Base-by-base conservation (phyloP, 2,888 invertebrate genomes). In the Barypeithes pellucidus region DNA sequence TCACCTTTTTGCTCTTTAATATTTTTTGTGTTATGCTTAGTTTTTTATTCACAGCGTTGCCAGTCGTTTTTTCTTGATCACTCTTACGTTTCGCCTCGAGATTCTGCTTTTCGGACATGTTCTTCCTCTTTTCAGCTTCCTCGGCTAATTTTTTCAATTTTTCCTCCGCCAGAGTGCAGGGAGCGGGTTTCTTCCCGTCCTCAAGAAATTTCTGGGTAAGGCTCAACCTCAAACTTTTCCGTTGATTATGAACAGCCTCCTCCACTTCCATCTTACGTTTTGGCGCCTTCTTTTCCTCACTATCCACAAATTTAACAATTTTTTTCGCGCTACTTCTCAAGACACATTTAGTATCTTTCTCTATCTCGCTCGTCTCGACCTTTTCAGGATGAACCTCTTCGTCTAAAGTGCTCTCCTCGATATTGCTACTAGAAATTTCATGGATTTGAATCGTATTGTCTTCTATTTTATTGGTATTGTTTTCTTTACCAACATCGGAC, bases 371-470 rank as follows among this genome's bases (percentile, higher is more conserved):
- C 5, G 41, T 66, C 29, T 20, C 33, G 3, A 7, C 3, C 7
- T 24, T 22, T 18, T 43, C 54, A 18, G 39, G 20, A 16, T 9
- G 14, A 1, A 9, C 9, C 1, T 73, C 71, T 0, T 67, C 67
- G 22, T 70, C 73, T 11, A n/a, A 11, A 3, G 29, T 7, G 12
- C 41, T 67, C 24, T 75, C 87, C n/a, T 87, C 87, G 8, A 88
- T 88, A 50, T 89, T 90, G 79, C 90, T 90, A 0, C 91, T 91
- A 0, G 91, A 91, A 16, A 92, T 90, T 83, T 92, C 91, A 83
- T 91, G 89, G 76, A 91, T 91, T 84, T 92, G 91, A 50, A 91
- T 91, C 54, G 87, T 83, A 72, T 84, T 85, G 76, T 87, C 88
- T 74, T 79, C 77, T 9, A 67, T 33, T 20, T 74, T 68, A 2